Evolutionary conservation across 2,797 vertebrate genomes (phyloP), one percentile per base, ranked within the genome.

Genomic region (Clamator glandarius): DNA sequence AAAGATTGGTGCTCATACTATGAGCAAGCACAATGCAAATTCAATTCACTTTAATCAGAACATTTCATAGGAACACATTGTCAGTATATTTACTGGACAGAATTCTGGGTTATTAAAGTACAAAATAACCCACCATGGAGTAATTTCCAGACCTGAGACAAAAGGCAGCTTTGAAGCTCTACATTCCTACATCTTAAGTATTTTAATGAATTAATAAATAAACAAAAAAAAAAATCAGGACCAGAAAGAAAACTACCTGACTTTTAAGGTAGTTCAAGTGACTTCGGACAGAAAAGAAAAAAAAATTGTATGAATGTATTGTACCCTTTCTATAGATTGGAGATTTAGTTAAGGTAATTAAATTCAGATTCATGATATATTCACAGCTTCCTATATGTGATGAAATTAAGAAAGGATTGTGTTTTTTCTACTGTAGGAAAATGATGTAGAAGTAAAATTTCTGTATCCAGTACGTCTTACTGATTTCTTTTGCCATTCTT

Each of bases 401-500:
- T 87, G 64, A 93, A 78, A 87, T 42, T 86, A 57, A 55, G 57
- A 83, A 68, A n/a, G 12, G 9, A 29, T 91, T 87, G 26, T 0
- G 0, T 17, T 91, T 83, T 83, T 91, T 29, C 26, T 73, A 8
- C 20, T 67, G 29, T 41, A 87, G 41, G 41, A 69, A 93, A 96
- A 78, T 68, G 14, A 39, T 79, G 24, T 39, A 90, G 42, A 41
- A 81, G 39, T 83, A 90, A 91, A 92, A 52, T 19, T 84, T 52
- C 35, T 54, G 8, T 64, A 25, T 35, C 46, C 83, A 42, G 63
- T 67, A 33, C 46, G 84, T 89, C 36, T 85, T 86, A 90, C 59
- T 88, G 42, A 90, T 95, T 80, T 54, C n/a, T 57, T 85, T 90
- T 96, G 26, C 20, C 52, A 8, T 78, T 94, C 42, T 33, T n/a